These are phyloP conservation scores for Phaethon lepturus DNA, from an alignment of 2,113 vertebrate genomes.

Conservation along the genomic window DNA sequence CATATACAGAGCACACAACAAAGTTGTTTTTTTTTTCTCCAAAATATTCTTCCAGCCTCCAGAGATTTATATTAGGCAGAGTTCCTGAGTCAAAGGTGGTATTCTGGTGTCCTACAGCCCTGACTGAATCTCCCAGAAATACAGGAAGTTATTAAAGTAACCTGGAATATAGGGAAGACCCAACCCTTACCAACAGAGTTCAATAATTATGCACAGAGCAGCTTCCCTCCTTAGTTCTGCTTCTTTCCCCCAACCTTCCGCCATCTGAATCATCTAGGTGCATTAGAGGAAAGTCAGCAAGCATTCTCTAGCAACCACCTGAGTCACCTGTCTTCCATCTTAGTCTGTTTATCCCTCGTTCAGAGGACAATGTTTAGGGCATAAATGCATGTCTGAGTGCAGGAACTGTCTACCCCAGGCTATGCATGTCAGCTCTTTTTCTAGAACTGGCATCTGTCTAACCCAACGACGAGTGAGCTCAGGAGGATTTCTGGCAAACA, in stretches of 20 bases:
- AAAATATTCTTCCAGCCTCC: neutral
- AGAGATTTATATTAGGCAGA: neutral
- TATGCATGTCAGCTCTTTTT: neutral
- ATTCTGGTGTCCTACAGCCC: neutral
- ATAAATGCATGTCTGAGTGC: rapidly evolving
- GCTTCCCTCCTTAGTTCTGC: neutral
- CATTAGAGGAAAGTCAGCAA: neutral
- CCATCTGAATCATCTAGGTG: neutral
- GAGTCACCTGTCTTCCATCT: neutral
- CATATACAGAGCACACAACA: neutral
- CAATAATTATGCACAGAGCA: neutral
- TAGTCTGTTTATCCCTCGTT: neutral
- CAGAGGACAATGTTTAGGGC: neutral
- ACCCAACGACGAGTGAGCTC: neutral
- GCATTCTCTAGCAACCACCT: neutral
- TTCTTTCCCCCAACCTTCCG: neutral
- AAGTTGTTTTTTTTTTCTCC: neutral
- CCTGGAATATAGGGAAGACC: neutral
- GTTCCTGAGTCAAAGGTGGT: rapidly evolving
- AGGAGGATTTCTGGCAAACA: neutral
- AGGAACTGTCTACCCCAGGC: neutral
- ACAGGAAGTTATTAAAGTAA: neutral
- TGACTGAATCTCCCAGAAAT: neutral
- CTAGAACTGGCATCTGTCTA: neutral
- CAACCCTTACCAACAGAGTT: neutral